Conservation (phyloP, 2,113 vertebrate genomes). For the Larimichthys polyactis region DNA sequence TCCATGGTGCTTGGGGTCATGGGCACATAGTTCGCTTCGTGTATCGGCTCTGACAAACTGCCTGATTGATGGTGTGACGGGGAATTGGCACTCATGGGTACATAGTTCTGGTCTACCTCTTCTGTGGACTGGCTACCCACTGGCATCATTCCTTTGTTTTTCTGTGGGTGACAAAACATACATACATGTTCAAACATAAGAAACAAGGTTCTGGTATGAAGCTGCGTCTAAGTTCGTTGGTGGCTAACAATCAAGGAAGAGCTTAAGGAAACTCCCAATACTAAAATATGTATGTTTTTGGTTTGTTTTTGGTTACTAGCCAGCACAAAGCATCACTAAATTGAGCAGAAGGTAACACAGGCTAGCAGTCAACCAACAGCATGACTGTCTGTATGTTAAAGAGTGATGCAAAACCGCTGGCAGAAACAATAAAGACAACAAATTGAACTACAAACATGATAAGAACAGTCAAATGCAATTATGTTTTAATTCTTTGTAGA, state of each 20-base stretch:
- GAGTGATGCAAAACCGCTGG: background rate
- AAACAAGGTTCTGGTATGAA: background rate
- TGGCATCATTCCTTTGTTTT: slow-evolving; percentile 94
- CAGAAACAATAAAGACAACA: background rate
- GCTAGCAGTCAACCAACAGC: background rate
- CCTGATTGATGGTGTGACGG: slow-evolving; percentile 94
- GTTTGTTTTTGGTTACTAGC: background rate
- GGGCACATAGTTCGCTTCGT: slow-evolving; percentile 97
- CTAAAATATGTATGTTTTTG: background rate
- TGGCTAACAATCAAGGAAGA: background rate
- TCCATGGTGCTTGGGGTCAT: slow-evolving; percentile 98
- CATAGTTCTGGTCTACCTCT: slow-evolving; percentile 97
- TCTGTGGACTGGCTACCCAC: slow-evolving; percentile 91
- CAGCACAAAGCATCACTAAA: background rate
- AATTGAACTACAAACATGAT: background rate
- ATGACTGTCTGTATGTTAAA: background rate
- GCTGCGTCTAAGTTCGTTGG: background rate
- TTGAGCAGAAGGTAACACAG: background rate
- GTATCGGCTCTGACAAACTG: slow-evolving; percentile 91
- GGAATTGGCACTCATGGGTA: slow-evolving; percentile 97
- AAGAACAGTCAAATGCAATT: background rate
- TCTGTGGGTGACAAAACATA: slow-evolving; percentile 80
- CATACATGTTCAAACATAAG: background rate
- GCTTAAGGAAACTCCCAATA: background rate
- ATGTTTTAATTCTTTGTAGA: background rate